Evolutionary conservation across 2,888 invertebrate genomes (phyloP), one percentile per base, ranked within the genome.

Genomic region (Drosophila maculinotata): DNA sequence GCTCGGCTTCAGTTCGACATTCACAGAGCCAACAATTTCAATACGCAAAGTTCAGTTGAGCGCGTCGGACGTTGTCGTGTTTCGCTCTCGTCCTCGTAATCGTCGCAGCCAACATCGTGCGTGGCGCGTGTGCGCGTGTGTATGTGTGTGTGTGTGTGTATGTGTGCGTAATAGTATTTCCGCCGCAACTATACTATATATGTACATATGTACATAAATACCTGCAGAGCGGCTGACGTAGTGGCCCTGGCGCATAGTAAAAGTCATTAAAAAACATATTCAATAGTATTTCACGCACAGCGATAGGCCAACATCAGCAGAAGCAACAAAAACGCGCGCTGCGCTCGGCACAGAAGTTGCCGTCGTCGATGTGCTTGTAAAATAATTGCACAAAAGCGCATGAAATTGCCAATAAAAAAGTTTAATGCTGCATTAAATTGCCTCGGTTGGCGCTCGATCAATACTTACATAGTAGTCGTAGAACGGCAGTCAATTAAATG

Each of bases 31-130:
- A 67, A 66, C 70, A 54, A 62, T 73, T 89, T 89, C 71, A 90
- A 89, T 90, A 88, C 86, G 84, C 77, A 84, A 83, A 86, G 84
- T 88, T 88, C 84, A 79, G 80, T 83, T 85, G 89, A 90, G 88
- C 90, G 89, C 88, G 87, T 89, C 87, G 89, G 81, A 82, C 81
- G 89, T 89, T 83, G 69, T 73, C 69, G 73, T 66, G 30, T 63
- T 47, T 41, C 60, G 64, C 77, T 68, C 65, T 76, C 69, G 69
- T 69, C 57, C 57, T 52, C 62, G 72, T 70, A 48, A 23, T 39
- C 38, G 64, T 72, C 39, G 41, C 64, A 53, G 47, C 39, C 73
- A 76, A 54, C 69, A 69, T 74, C 68, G 74, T 83, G 75, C 78
- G 79, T 82, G 75, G 66, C 69, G 73, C 63, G 63, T 59, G 69